Base-by-base conservation (phyloP, 2,888 invertebrate species). In the Sphaerolaimus hirsutus region DNA sequence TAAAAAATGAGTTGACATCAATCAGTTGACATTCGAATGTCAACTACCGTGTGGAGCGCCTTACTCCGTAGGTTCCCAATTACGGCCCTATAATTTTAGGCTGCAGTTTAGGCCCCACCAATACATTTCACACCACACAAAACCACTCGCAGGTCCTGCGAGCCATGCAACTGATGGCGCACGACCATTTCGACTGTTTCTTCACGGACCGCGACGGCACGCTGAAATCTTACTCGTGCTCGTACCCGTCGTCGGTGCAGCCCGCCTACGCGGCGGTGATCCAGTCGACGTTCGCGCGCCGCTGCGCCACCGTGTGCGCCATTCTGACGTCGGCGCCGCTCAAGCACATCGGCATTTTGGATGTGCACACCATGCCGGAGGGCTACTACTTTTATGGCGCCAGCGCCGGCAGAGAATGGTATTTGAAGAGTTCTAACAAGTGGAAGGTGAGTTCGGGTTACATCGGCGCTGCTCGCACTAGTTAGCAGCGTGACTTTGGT, bases 211-310 rank as follows among this genome's bases (percentile, higher is more conserved):
- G 58, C 19, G 61, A 61, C 43, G 61, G 61, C 29, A 61, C 61
- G 7, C 50, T 61, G 27, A 62, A 62, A 46, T 54, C 55, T 25
- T 62, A 61, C 49, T 53, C 55, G 7, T 62, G 62, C 50, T 56
- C 56, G 19, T 61, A 61, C 51, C 53, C 59, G 12, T 57, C 60
- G 26, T 52, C 52, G 44, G 56, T 61, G 36, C 61, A 61, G 45
- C 62, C 62, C 1, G 60, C 61, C 1, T 61, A 61, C 51, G 57
- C 59, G 14, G 61, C 60, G 44, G 61, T 61, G 36, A 61, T 61
- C 49, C 61, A 61, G 56, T 55, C 59, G 23, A 58, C 57, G 50
- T 59, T 59, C 48, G 58, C 59, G 26, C 53, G 59, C 21, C 51
- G 61, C 7, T 61, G 61, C 48, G 61, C 61, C 17, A 62, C 62